Percentiles rank a stretch among this genome's conserved stretches.
phyloP scores from a whole-genome alignment of 2,888 invertebrate genomes.

The Tinea semifulvella region DNA sequence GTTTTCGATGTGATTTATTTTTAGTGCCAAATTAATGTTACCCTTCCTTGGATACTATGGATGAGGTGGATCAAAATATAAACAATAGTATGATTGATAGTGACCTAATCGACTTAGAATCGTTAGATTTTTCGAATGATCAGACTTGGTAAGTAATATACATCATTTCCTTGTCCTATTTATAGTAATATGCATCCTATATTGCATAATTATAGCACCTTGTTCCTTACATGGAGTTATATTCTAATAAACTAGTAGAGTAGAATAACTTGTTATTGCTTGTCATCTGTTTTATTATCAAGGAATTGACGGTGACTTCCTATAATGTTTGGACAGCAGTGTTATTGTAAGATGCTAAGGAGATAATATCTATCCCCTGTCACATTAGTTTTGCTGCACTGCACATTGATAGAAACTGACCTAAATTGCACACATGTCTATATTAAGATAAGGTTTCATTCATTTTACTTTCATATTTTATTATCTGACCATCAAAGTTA shows the following conservation, averaged over 20 bases:
- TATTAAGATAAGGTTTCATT: conserved; percentile 7
- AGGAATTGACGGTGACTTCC: too few relatives aligned
- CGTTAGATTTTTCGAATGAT: conserved; percentile 63
- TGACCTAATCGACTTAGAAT: conserved; percentile 66
- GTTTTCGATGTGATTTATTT: conserved; percentile 47
- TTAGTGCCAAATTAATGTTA: conserved; percentile 64
- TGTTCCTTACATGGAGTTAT: too few relatives aligned
- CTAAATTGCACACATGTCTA: conserved; percentile 5
- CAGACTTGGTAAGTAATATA: conserved; percentile 69
- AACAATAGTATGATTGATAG: conserved; percentile 64
- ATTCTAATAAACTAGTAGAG: too few relatives aligned
- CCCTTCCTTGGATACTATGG: conserved; percentile 46
- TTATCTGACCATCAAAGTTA: not conserved
- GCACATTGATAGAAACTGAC: conserved; percentile 7
- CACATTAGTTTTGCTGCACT: conserved; percentile 2
- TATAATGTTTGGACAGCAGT: too few relatives aligned
- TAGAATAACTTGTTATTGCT: too few relatives aligned
- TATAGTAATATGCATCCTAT: too few relatives aligned
- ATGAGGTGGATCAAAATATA: conserved; percentile 62
- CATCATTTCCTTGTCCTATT: too few relatives aligned
- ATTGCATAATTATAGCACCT: too few relatives aligned
- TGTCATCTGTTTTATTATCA: too few relatives aligned
- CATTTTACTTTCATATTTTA: not conserved
- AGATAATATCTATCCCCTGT: not conserved
- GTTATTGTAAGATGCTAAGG: not conserved